Evolutionary conservation across 2,888 invertebrate species (phyloP), one percentile per base, ranked within the genome.

Genomic region (Pristionchus fissidentatus): DNA sequence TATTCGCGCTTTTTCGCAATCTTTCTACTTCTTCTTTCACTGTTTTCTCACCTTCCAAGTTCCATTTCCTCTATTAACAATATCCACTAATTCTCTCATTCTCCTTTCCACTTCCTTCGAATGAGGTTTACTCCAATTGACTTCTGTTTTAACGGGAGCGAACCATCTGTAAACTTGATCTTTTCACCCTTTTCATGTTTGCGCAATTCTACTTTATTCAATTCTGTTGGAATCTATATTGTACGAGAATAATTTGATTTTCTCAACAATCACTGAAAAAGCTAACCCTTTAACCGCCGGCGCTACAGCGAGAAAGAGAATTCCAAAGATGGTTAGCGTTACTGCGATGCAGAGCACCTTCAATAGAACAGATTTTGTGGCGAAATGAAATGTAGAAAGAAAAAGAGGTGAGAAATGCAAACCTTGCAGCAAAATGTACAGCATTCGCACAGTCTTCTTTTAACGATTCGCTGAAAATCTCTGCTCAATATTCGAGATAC

Each of bases 11-110:
- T n/a, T n/a, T n/a, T n/a, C n/a, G n/a, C n/a, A n/a, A n/a, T n/a
- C n/a, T n/a, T n/a, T n/a, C n/a, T n/a, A n/a, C n/a, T n/a, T n/a
- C n/a, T n/a, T n/a, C n/a, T n/a, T n/a, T n/a, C n/a, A n/a, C n/a
- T n/a, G n/a, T n/a, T n/a, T n/a, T n/a, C 70, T 3, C n/a, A 70
- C 70, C 70, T 70, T 70, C 41, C 41, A 70, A 1, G 43, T 70
- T 41, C 7, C 7, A 19, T 41, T 22, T 1, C 22, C 26, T 41
- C 38, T 38, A 22, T 70, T 70, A 1, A 70, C 43, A 3, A 15
- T 3, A n/a, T 70, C 43, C 3, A 41, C 19, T 26, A 41, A 5
- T 15, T n/a, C 15, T 70, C 70, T 41, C 41, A 43, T 3, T 0
- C 13, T 8, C 0, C 19, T 4, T 38, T 66, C 70, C 26, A 3